Evolutionary conservation across 2,888 invertebrate species (phyloP).

Genomic region (Macrophya alboannulata): DNA sequence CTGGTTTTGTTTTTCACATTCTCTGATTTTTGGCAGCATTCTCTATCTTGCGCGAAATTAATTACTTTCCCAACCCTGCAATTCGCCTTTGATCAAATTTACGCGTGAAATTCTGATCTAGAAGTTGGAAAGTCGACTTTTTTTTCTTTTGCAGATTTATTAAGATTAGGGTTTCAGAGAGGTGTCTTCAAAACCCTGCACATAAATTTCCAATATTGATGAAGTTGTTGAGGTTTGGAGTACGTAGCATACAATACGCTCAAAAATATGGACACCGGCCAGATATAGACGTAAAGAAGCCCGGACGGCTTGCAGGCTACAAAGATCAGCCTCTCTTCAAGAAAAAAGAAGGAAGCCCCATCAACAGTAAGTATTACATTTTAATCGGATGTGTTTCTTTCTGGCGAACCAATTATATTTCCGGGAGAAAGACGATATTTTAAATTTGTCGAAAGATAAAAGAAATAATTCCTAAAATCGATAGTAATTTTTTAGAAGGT

Average conservation of each 20-base stretch:
- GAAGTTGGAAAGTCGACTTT: background rate
- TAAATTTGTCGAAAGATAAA: no score
- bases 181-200: background rate
- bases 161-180: background rate
- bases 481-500: background rate
- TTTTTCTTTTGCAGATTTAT: background rate
- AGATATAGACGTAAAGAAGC: background rate
- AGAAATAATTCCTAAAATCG: no score
- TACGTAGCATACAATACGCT: background rate
- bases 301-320: background rate
- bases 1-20: background rate
- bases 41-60: background rate
- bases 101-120: background rate
- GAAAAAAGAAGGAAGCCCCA: background rate
- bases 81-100: background rate
- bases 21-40: slow-evolving; percentile 22
- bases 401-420: background rate
- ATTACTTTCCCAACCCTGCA: slow-evolving; percentile 4
- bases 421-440: no score
- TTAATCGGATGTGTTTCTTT: background rate
- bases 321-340: background rate
- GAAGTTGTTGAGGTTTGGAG: background rate
- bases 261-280: background rate
- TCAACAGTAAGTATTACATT: slow-evolving; percentile 1
- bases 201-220: background rate